These are phyloP conservation scores for Podiceps cristatus DNA, from an alignment of 2,113 vertebrate genomes.

Conservation along the genomic window DNA sequence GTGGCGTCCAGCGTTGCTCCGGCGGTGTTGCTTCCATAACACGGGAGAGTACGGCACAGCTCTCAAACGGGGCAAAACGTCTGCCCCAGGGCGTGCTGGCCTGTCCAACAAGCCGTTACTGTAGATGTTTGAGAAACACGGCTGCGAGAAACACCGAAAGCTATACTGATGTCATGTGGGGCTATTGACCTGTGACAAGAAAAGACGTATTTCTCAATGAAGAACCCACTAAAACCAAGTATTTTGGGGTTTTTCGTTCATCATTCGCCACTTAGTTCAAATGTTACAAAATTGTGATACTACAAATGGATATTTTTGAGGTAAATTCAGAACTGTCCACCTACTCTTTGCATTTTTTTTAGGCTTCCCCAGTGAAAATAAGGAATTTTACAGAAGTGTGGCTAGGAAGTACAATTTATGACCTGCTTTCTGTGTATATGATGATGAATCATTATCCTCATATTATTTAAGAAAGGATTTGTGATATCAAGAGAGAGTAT, in stretches of 20 bases:
- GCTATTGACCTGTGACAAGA: neutral
- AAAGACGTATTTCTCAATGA: neutral
- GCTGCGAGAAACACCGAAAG: neutral
- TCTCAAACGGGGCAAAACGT: fast-evolving
- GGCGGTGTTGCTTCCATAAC: neutral
- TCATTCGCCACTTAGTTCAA: neutral
- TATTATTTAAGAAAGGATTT: neutral
- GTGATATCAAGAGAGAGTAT: neutral
- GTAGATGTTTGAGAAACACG: neutral
- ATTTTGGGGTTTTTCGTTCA: neutral
- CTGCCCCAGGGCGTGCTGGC: neutral
- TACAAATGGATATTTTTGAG: neutral
- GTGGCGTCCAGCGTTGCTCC: fast-evolving
- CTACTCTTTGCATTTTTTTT: neutral
- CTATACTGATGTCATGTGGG: no score
- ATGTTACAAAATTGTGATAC: neutral
- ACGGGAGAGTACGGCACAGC: neutral
- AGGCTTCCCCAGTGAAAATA: neutral
- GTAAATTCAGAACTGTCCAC: neutral
- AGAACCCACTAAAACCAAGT: neutral
- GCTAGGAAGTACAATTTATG: neutral
- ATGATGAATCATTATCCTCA: neutral
- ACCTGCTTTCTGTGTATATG: neutral
- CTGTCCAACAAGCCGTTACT: neutral
- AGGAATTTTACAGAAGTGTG: neutral